phyloP scores from a whole-genome alignment of 1,140 invertebrate genomes.

The Solenopsis fugax region DNA sequence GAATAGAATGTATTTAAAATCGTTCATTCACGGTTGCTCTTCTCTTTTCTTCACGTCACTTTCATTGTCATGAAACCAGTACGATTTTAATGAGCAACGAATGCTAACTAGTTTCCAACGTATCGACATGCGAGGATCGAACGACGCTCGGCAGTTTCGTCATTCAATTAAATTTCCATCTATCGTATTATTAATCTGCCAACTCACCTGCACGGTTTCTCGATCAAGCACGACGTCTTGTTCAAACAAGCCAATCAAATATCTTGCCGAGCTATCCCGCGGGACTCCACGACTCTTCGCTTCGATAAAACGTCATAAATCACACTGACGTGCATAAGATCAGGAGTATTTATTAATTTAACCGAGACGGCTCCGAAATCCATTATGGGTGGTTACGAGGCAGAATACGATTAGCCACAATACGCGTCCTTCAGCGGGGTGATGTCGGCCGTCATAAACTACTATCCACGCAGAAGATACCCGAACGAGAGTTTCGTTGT shows the following conservation, averaged over 20 bases:
- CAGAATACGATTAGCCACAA: constrained; percentile 73
- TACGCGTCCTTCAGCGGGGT: constrained; percentile 29
- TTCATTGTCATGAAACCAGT: background rate
- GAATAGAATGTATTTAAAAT: background rate
- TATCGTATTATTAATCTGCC: constrained; percentile 66
- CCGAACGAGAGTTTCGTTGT: constrained; percentile 45
- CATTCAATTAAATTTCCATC: constrained; percentile 65
- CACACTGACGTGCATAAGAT: constrained; percentile 60
- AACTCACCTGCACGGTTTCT: constrained; percentile 40
- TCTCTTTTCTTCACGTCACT: background rate
- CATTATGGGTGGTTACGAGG: constrained; percentile 71
- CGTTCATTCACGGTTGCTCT: background rate
- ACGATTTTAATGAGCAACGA: constrained; percentile 53
- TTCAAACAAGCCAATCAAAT: constrained; percentile 66
- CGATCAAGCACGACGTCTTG: constrained; percentile 57
- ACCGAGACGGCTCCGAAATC: constrained; percentile 62
- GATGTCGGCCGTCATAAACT: constrained; percentile 48
- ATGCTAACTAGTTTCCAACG: constrained; percentile 45
- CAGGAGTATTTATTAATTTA: constrained; percentile 73
- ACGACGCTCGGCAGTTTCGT: constrained; percentile 41
- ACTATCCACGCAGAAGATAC: constrained; percentile 37
- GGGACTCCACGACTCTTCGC: constrained; percentile 60
- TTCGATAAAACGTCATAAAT: constrained; percentile 69
- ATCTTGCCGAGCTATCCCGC: constrained; percentile 50
- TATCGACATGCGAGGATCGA: constrained; percentile 12